Percentiles rank a stretch among this genome's conserved stretches.
These are phyloP conservation scores for Labroides dimidiatus DNA, from an alignment of 2,797 vertebrate species.

Conservation along the genomic window DNA sequence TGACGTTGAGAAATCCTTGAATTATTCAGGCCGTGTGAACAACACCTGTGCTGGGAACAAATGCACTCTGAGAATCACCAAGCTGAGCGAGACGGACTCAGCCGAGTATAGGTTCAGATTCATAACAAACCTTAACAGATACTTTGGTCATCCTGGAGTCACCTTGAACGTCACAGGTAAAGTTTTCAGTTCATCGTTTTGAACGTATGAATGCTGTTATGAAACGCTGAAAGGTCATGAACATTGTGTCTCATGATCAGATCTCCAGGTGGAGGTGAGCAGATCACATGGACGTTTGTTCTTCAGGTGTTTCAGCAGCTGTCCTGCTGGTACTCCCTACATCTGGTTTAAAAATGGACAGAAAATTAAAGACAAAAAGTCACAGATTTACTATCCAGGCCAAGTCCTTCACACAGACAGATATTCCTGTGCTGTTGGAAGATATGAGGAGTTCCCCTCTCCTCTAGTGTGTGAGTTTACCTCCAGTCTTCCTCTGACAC, in stretches of 20 bases:
- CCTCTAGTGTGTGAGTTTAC: slow-evolving; percentile 42
- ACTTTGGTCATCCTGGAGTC: slow-evolving; percentile 15
- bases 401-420: not conserved
- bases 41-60: rapidly evolving
- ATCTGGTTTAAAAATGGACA: not conserved
- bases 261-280: too few species aligned
- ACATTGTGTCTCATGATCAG: too few species aligned
- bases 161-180: slow-evolving; percentile 42
- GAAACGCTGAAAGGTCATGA: too few species aligned
- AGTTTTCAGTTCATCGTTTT: too few species aligned
- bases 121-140: not conserved
- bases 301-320: slow-evolving; percentile 20
- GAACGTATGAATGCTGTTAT: too few species aligned
- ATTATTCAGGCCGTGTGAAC: slow-evolving; percentile 22
- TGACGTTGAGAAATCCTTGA: not conserved
- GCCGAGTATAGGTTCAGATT: slow-evolving; percentile 47
- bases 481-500: too few species aligned
- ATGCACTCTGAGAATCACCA: slow-evolving; percentile 32
- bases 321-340: not conserved
- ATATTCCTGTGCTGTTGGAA: slow-evolving; percentile 32
- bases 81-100: slow-evolving; percentile 49
- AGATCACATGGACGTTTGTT: too few species aligned
- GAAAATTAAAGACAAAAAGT: not conserved
- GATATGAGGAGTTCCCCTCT: not conserved
- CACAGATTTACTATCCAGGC: too few species aligned